These are phyloP conservation scores for Matsumurasca onukii DNA, from an alignment of 1,140 invertebrate genomes.

Conservation along the genomic window DNA sequence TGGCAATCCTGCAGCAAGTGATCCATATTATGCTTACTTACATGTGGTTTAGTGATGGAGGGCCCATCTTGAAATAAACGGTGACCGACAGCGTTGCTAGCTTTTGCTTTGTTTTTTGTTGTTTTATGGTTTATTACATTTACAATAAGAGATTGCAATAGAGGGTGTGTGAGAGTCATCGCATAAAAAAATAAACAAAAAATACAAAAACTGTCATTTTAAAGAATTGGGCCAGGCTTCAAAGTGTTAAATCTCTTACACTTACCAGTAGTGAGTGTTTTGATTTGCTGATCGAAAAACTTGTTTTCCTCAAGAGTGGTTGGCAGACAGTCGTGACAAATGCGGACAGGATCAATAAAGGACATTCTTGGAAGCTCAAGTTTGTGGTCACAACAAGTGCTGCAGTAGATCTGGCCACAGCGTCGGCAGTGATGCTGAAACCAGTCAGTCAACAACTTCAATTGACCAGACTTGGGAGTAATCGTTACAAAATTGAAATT, in stretches of 20 bases:
- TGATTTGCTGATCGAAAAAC: conserved; percentile 56
- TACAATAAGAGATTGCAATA: too few species aligned
- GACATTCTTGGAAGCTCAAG: conserved; percentile 54
- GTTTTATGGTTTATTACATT: too few species aligned
- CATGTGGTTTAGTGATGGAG: too few species aligned
- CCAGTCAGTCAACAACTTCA: conserved; percentile 27
- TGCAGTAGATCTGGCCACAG: conserved; percentile 57
- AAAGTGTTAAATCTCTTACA: not conserved
- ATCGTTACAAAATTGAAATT: not conserved
- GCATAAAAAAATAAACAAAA: too few species aligned
- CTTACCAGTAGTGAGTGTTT: conserved; percentile 51
- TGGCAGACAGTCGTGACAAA: conserved; percentile 50
- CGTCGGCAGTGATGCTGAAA: conserved; percentile 60
- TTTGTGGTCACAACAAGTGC: conserved; percentile 50
- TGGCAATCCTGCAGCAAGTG: too few species aligned
- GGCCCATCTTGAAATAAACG: too few species aligned
- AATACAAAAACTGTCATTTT: too few species aligned
- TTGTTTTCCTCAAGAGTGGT: conserved; percentile 53
- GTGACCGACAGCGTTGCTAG: too few species aligned
- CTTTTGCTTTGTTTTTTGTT: too few species aligned
- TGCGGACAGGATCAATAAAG: conserved; percentile 57
- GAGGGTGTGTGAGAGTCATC: too few species aligned
- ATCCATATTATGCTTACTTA: too few species aligned
- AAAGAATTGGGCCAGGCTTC: too few species aligned
- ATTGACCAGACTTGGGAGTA: conserved; percentile 9